Evolutionary conservation across 2,797 vertebrate species (phyloP), one percentile per base, ranked within the genome.

Genomic region (Helicolenus hilgendorfi): DNA sequence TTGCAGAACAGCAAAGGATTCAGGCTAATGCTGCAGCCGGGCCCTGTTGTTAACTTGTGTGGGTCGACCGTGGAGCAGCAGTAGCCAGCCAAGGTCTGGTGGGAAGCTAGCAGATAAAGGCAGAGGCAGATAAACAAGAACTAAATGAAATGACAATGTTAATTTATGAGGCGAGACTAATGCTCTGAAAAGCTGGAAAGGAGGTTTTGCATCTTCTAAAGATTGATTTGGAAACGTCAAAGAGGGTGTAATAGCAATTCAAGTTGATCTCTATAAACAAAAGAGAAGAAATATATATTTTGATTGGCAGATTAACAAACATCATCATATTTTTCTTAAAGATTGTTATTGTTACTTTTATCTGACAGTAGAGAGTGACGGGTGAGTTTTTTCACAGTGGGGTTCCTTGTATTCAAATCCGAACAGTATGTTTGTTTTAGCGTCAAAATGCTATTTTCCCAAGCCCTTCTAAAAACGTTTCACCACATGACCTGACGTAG

Each of bases 121-220:
- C 70, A 15, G 24, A 56, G 29, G 22, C 59, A 70, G 59, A 81
- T 79, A 69, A 84, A 65, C 29, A 59, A 67, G 49, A 77, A 27
- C 41, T 36, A 72, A 68, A 45, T 73, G 33, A 73, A 73, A 58
- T 60, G 60, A 56, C 55, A 27, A 14, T 67, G 35, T 29, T 65
- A 64, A 89, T 88, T 77, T 79, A 77, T 86, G 49, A 81, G 49
- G 58, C 56, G 56, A 77, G 72, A 85, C 33, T 62, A 70, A 75
- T 59, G 20, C 56, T 38, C 35, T 81, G 31, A 71, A 81, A 83
- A 41, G 22, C 26, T 72, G 22, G 55, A 18, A 29, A 62, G 45
- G 9, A 65, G 29, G 41, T 86, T 74, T 63, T 77, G 26, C 56
- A 10, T 60, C 59, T 81, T 75, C 8, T 58, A 38, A 71, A 24